These are phyloP conservation scores for Osmerus mordax DNA, from an alignment of 2,113 vertebrate genomes.

Conservation along the genomic window DNA sequence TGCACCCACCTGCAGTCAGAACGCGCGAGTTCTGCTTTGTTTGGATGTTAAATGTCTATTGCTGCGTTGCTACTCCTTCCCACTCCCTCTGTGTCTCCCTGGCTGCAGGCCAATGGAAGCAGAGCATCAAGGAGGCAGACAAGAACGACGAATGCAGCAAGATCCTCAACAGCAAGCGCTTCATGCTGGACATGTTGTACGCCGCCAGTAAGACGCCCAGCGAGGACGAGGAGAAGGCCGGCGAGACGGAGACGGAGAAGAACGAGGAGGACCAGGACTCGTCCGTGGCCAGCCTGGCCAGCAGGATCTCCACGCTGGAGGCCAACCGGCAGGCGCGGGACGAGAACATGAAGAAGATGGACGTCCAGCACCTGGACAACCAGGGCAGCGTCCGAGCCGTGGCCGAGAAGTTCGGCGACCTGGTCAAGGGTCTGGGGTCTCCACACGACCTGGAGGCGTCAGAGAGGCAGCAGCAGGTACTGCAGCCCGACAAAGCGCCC, in stretches of 20 bases:
- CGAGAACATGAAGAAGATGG: slow-evolving; percentile 81
- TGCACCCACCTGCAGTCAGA: no score
- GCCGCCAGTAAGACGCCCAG: slow-evolving; percentile 79
- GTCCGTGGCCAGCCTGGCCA: slow-evolving; percentile 78
- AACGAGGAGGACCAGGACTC: slow-evolving; percentile 68
- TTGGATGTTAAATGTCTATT: no score
- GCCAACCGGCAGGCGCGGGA: slow-evolving; percentile 81
- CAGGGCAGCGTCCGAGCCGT: slow-evolving; percentile 87
- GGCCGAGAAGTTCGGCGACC: slow-evolving; percentile 86
- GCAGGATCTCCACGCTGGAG: slow-evolving; percentile 87
- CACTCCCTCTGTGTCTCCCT: slow-evolving; percentile 22
- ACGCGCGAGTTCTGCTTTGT: no score
- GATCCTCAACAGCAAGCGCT: slow-evolving; percentile 88
- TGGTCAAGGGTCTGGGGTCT: slow-evolving; percentile 74
- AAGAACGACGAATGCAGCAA: slow-evolving; percentile 85
- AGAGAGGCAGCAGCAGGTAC: slow-evolving; percentile 74
- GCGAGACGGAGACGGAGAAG: slow-evolving; percentile 71
- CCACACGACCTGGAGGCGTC: slow-evolving; percentile 70
- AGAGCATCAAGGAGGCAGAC: slow-evolving; percentile 76
- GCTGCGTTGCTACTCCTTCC: background rate
- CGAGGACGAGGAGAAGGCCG: slow-evolving; percentile 68
- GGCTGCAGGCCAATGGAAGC: slow-evolving; percentile 80
- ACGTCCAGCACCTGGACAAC: slow-evolving; percentile 84
- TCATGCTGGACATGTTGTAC: slow-evolving; percentile 97
- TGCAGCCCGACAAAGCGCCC: slow-evolving; percentile 45